Percentiles rank a stretch among this genome's conserved stretches.
Evolutionary conservation across 1,140 invertebrate species (phyloP).

Genomic region (Oryzaephilus surinamensis): DNA sequence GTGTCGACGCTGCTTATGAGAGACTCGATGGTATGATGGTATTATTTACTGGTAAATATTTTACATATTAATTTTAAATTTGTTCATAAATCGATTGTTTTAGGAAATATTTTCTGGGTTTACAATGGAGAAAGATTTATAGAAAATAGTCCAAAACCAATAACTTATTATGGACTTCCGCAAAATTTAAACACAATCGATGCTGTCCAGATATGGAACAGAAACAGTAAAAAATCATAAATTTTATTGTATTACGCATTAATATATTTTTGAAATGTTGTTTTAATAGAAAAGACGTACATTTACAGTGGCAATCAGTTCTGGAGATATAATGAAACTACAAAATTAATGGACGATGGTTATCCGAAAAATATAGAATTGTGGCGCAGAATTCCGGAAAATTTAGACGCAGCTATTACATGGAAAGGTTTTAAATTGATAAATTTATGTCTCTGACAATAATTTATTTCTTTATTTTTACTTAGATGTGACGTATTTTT

Average conservation of each 20-base stretch:
- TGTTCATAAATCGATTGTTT: constrained; percentile 1
- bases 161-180: constrained; percentile 54
- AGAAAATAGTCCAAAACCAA: constrained; percentile 41
- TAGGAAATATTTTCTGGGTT: constrained; percentile 57
- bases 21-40: constrained; percentile 58
- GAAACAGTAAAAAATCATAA: constrained; percentile 36
- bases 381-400: constrained; percentile 53
- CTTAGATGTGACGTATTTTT: constrained; percentile 50
- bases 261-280: background rate
- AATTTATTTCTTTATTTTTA: constrained; percentile 3
- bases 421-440: constrained; percentile 51
- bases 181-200: constrained; percentile 51
- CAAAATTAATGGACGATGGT: constrained; percentile 45
- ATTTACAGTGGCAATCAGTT: constrained; percentile 50
- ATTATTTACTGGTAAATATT: constrained; percentile 55
- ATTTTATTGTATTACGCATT: no score
- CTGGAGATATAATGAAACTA: constrained; percentile 57
- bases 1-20: constrained; percentile 68
- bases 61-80: constrained; percentile 1
- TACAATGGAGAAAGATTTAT: constrained; percentile 50
- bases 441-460: background rate
- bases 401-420: constrained; percentile 52
- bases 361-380: constrained; percentile 56
- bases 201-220: constrained; percentile 55
- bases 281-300: constrained; percentile 40